Base-by-base conservation (phyloP, 2,113 vertebrate genomes). In the Euleptes europaea region DNA sequence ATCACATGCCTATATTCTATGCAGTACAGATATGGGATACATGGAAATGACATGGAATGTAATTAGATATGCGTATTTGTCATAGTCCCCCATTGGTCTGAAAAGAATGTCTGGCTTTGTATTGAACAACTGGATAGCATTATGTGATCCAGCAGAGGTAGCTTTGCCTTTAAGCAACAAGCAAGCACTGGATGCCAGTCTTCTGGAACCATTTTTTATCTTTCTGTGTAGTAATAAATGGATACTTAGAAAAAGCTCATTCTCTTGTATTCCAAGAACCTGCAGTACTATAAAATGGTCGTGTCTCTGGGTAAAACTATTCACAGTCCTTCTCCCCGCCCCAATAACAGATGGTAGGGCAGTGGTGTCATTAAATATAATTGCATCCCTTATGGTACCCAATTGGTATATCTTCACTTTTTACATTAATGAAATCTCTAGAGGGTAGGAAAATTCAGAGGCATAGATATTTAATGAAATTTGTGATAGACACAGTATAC, bases 281-380 rank as follows among this genome's bases (percentile, higher is more conserved):
- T 84, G 74, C 84, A 11, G 38, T 73, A 89, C 42, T 84, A 85
- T 88, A 90, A 87, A 92, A 7, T 78, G 74, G 71, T 82, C 84
- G 91, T 75, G 26, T 38, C 88, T 91, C 86, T 35, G 87, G 83
- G 67, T 83, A 88, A 69, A 80, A 44, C 76, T 88, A 91, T 86
- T 84, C 19, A 69, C 84, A 90, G 78, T 85, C 88, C n/a, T n/a
- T n/a, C n/a, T n/a, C 90, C 8, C 81, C 49, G 17, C 65, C 40
- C 44, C n/a, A 14, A 21, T 23, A 90, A 87, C 79, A 91, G 86
- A 91, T 89, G 84, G 82, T 66, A 85, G 33, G 86, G 70, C 83
- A 78, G 28, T 78, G 23, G 40, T 80, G 84, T 89, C 78, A 92
- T 83, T 90, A 87, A 90, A 90, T 84, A 86, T 88, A 85, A 93